A percentile compares a stretch with the other conserved stretches of the same genome.
Evolutionary conservation across 2,113 vertebrate genomes (phyloP).

Genomic region (Motacilla alba): DNA sequence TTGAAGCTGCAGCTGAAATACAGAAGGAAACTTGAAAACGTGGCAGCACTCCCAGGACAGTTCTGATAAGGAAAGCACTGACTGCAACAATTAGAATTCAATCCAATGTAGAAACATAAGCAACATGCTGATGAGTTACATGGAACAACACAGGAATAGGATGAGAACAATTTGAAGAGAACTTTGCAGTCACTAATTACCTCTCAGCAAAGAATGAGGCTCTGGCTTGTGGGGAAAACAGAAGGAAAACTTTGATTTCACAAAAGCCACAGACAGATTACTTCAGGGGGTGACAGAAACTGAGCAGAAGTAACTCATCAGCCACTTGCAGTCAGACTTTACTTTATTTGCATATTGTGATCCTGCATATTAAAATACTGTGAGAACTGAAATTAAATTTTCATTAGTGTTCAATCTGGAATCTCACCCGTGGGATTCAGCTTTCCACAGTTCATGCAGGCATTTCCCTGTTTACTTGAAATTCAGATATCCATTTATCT

Average conservation of each 20-base stretch:
- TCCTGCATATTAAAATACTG: constrained; percentile 54
- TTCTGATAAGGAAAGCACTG: not conserved
- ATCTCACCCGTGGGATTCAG: not conserved
- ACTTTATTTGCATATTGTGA: constrained; percentile 56
- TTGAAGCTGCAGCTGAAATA: not conserved
- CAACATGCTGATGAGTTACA: not conserved
- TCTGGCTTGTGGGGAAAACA: not conserved
- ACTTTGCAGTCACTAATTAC: not conserved
- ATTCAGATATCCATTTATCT: not conserved
- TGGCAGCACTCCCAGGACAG: not conserved
- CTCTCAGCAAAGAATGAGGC: not conserved
- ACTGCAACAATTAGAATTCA: not conserved
- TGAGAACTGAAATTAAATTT: constrained; percentile 55
- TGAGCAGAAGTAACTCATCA: constrained; percentile 39
- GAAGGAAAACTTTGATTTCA: constrained; percentile 14
- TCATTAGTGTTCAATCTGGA: constrained; percentile 48
- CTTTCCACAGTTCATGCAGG: not conserved
- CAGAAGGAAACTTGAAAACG: not conserved
- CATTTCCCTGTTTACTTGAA: not conserved
- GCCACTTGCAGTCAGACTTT: constrained; percentile 21
- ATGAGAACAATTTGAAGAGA: not conserved
- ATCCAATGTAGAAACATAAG: not conserved
- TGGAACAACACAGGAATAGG: not conserved
- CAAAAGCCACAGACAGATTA: constrained; percentile 17
- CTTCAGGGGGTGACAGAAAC: not conserved